Conservation (phyloP, 2,113 vertebrate species). For the Chaetops frenatus region DNA sequence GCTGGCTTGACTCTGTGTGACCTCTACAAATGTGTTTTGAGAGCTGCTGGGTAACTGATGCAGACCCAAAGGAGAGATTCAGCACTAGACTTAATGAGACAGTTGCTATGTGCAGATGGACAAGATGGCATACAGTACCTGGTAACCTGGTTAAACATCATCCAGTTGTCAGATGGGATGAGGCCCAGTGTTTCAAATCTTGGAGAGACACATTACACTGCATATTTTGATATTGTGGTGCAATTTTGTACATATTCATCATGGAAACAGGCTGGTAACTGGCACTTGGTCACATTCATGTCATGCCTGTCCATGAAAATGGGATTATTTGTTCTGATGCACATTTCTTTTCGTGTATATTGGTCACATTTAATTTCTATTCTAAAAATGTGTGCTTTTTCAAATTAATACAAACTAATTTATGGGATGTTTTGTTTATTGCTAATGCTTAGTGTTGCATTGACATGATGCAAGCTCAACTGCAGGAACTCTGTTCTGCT, state of each 20-base stretch:
- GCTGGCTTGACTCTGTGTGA: neutral
- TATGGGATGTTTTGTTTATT: neutral
- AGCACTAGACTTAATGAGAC: neutral
- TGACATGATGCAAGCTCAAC: neutral
- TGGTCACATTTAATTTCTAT: neutral
- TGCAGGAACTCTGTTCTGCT: neutral
- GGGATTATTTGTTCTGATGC: neutral
- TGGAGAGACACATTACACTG: neutral
- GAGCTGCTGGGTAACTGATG: neutral
- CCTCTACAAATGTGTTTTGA: neutral
- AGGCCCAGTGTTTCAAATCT: neutral
- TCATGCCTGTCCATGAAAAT: neutral
- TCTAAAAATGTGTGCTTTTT: neutral
- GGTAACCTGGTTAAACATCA: neutral
- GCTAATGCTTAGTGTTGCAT: neutral
- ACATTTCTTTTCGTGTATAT: neutral
- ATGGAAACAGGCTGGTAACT: neutral
- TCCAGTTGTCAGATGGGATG: neutral
- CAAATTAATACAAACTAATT: neutral
- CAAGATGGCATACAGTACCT: neutral
- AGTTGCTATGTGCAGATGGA: neutral
- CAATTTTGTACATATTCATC: neutral
- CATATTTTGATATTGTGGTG: neutral
- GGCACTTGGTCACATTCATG: accelerated
- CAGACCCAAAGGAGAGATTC: neutral